A percentile compares a stretch with the other conserved stretches of the same genome.
Evolutionary conservation across 2,113 vertebrate species (phyloP).

Genomic region (Seriola rivoliana): DNA sequence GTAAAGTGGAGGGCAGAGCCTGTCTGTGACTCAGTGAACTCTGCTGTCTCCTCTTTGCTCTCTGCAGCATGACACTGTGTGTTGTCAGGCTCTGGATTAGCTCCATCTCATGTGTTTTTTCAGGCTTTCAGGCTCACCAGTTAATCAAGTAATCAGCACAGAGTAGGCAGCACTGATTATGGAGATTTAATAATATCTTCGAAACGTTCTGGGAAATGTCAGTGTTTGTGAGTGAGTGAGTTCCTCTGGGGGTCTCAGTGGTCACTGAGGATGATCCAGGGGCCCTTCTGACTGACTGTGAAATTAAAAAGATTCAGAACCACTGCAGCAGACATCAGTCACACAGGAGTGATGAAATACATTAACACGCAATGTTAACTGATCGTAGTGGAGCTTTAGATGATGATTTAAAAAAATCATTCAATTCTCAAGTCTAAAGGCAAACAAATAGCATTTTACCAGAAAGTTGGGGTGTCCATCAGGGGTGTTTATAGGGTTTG

Average conservation of each 20-base stretch:
- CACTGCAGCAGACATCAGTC: background rate
- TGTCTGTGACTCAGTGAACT: too few relatives aligned
- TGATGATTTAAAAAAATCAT: too few relatives aligned
- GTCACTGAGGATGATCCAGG: background rate
- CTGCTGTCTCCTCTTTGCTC: too few relatives aligned
- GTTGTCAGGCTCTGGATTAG: background rate
- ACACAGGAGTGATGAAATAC: background rate
- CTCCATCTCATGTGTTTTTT: too few relatives aligned
- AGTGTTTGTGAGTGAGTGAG: background rate
- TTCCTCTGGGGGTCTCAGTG: background rate
- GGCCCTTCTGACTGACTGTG: background rate
- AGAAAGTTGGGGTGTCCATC: too few relatives aligned
- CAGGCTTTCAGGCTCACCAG: background rate
- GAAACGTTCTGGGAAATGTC: background rate
- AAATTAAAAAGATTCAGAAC: background rate
- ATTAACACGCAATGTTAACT: background rate
- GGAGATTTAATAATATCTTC: background rate
- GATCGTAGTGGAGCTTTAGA: too few relatives aligned
- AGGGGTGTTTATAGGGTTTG: too few relatives aligned
- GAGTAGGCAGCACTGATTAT: constrained; percentile 11
- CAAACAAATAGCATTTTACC: too few relatives aligned
- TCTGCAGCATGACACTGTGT: too few relatives aligned
- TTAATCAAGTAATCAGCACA: background rate
- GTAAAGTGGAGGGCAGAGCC: constrained; percentile 5
- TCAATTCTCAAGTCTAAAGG: too few relatives aligned